A percentile compares a stretch with the other conserved stretches of the same genome.
Conservation (phyloP, 2,113 vertebrate genomes). For the Hyla sarda region DNA sequence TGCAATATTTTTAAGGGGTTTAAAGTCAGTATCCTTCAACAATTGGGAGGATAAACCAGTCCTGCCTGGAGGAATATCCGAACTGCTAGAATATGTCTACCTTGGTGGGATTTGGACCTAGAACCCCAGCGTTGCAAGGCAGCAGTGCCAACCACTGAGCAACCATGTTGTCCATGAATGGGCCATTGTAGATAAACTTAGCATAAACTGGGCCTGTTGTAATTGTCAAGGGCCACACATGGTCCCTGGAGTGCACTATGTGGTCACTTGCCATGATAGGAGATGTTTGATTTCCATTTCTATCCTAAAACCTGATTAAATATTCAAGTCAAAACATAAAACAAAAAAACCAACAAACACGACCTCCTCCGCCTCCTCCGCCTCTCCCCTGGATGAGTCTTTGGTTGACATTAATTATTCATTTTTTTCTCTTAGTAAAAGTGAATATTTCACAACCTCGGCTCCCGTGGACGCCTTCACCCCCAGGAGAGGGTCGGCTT, state of each 20-base stretch:
- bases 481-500: not conserved
- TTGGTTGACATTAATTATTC: conserved; percentile 20
- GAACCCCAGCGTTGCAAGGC: no score
- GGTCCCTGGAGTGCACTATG: not conserved
- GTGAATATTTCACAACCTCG: not conserved
- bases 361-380: not conserved
- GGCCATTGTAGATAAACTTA: no score
- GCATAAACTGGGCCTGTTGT: no score
- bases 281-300: not conserved
- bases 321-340: not conserved
- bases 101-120: no score
- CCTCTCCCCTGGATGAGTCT: not conserved
- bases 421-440: not conserved
- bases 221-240: no score
- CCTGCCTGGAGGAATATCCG: no score
- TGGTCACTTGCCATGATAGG: not conserved
- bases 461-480: not conserved
- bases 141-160: no score
- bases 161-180: no score
- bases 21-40: no score
- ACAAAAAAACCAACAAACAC: not conserved
- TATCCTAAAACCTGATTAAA: not conserved
- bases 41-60: no score
- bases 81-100: no score
- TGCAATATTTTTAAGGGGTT: no score